Base-by-base conservation (phyloP, 2,888 invertebrate species). In the Urechis unicinctus region DNA sequence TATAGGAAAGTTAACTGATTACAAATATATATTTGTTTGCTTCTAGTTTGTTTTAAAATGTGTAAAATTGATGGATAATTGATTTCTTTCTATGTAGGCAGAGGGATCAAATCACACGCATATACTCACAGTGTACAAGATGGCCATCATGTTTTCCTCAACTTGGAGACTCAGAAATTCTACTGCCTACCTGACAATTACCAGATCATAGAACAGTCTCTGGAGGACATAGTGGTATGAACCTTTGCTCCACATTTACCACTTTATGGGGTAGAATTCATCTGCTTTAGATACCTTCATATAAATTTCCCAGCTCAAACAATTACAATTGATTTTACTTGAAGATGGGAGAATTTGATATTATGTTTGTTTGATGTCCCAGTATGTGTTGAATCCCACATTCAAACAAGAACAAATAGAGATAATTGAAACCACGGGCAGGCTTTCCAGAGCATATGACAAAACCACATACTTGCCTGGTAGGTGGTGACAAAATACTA, bases 171-270 rank as follows among this genome's bases (percentile, higher is more conserved):
- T 0, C 81, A 98, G 59, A 91, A 93, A 74, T 99, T 98, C 80
- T 99, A 98, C 79, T 99, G 98, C 75, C 82, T 99, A 59, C 98
- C 98, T 1, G 98, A 99, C 75, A 98, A 98, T 79, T 99, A 99
- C 81, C 95, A 98, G 83, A 93, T 99, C 67, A 91, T 96, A 68
- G 94, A 93, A 87, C 83, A 83, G 77, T 96, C 97, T 0, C 79
- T 99, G 61, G 96, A 96, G 78, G 98, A 98, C 72, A 98, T 98
- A 57, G 96, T 79, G 66, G 81, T 81, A 60, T 46, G 61, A 13
- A 13, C 17, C 36, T 57, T 3, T 2, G 2, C 31, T 36, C 13
- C 51, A 22, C 25, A 21, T 31, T 26, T 5, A 5, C 17, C 31
- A 6, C 17, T 30, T 13, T 42, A n/a, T 22, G 46, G 2, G 17